These are phyloP conservation scores for Elymnias hypermnestra DNA, from an alignment of 1,140 invertebrate species.

Conservation along the genomic window DNA sequence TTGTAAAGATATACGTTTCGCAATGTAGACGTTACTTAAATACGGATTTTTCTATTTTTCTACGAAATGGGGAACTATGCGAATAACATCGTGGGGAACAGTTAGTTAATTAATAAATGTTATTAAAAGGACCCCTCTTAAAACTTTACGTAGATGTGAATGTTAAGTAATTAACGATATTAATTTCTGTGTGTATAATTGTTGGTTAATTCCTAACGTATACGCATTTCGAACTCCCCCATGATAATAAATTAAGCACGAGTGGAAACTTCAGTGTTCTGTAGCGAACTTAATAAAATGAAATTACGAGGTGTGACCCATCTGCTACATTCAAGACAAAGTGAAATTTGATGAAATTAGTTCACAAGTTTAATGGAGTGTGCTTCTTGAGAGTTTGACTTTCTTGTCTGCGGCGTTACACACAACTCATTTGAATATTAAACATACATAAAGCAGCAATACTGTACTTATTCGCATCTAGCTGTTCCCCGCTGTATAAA, in stretches of 20 bases:
- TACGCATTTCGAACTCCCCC: slow-evolving; percentile 8
- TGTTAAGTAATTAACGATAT: too few species aligned
- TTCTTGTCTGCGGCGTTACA: slow-evolving; percentile 23
- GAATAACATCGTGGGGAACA: too few species aligned
- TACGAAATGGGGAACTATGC: too few species aligned
- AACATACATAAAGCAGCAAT: slow-evolving; percentile 3
- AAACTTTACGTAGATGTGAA: too few species aligned
- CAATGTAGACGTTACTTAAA: too few species aligned
- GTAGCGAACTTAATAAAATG: slow-evolving; percentile 63
- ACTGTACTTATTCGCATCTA: neutral
- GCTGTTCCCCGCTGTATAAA: slow-evolving; percentile 12
- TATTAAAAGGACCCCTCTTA: too few species aligned
- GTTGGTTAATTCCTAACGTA: neutral
- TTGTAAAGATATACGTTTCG: too few species aligned
- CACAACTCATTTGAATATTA: slow-evolving; percentile 19
- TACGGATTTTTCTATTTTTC: too few species aligned
- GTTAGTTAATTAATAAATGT: too few species aligned
- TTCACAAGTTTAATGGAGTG: slow-evolving; percentile 63
- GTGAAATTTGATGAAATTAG: slow-evolving; percentile 69
- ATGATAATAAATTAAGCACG: slow-evolving; percentile 44
- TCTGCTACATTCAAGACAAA: slow-evolving; percentile 59
- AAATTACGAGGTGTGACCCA: slow-evolving; percentile 64
- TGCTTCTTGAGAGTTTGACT: slow-evolving; percentile 37
- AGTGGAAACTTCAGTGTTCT: slow-evolving; percentile 57
- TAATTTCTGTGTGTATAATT: too few species aligned